A percentile compares a stretch with the other conserved stretches of the same genome.
Evolutionary conservation across 2,797 vertebrate genomes (phyloP).

Genomic region (Oreochromis grahami): DNA sequence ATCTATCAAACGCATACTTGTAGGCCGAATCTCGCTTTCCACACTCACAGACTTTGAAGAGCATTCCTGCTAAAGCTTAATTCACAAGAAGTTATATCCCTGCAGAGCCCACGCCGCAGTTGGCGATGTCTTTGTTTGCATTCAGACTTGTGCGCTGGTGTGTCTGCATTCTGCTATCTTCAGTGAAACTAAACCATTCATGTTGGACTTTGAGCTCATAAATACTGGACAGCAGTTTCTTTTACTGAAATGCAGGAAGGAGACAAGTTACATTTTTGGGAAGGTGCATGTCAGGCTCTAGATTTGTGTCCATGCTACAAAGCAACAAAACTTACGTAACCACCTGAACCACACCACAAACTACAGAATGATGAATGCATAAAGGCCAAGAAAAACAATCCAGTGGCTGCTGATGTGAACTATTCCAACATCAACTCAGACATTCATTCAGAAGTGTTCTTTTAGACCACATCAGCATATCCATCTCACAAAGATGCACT

Average conservation of each 20-base stretch:
- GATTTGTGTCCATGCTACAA: neutral
- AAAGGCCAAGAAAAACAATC: neutral
- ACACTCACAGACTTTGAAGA: neutral
- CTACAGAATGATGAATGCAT: neutral
- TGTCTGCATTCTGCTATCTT: neutral
- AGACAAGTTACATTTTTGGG: neutral
- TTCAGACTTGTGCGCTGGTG: neutral
- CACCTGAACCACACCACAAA: neutral
- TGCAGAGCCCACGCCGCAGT: neutral
- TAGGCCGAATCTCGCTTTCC: neutral
- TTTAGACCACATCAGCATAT: neutral
- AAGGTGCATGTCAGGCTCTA: neutral
- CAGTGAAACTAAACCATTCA: neutral
- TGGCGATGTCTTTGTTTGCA: neutral
- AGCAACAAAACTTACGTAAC: neutral
- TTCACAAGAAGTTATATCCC: neutral
- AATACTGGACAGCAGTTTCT: neutral
- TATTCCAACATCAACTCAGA: neutral
- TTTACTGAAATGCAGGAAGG: neutral
- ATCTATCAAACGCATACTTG: neutral
- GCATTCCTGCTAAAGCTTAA: neutral
- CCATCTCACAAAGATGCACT: neutral
- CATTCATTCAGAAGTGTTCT: neutral
- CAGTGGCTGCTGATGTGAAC: neutral
- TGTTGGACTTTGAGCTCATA: neutral